These are phyloP conservation scores for Carassius auratus DNA, from an alignment of 2,113 vertebrate genomes.

Conservation along the genomic window DNA sequence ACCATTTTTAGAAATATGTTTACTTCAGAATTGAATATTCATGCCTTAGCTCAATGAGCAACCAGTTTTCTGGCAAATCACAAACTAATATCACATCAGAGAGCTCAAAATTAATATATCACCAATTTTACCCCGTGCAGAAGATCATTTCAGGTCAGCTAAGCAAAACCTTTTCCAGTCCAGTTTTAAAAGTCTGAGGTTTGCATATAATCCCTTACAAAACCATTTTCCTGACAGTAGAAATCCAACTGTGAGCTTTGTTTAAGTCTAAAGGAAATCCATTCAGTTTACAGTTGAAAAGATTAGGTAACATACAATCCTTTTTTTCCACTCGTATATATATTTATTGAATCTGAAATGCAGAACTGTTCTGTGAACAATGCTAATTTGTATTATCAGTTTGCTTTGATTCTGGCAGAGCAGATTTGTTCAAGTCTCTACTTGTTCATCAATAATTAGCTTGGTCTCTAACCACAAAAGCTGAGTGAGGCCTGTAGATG, in stretches of 20 bases:
- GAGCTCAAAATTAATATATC: conserved; percentile 18
- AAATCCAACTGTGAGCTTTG: conserved; percentile 19
- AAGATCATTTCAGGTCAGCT: background rate
- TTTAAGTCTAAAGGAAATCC: background rate
- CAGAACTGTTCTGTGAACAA: background rate
- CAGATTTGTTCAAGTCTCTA: conserved; percentile 22
- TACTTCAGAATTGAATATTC: background rate
- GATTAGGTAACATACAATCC: background rate
- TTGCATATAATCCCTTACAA: conserved; percentile 34
- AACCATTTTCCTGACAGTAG: conserved; percentile 27
- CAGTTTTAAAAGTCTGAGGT: conserved; percentile 22
- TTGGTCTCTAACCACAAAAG: background rate
- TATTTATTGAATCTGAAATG: background rate
- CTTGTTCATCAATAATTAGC: conserved; percentile 29
- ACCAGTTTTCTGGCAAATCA: background rate
- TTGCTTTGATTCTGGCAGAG: conserved; percentile 21
- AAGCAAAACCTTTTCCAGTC: conserved; percentile 38
- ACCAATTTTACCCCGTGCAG: background rate
- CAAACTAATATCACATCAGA: background rate
- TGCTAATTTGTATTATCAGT: background rate
- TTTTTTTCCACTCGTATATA: background rate
- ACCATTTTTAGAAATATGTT: background rate
- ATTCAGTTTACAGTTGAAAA: background rate
- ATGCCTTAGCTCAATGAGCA: background rate
- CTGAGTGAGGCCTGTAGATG: conserved; percentile 1